Conservation (phyloP, 2,113 vertebrate genomes). For the Protobothrops flavoviridis region DNA sequence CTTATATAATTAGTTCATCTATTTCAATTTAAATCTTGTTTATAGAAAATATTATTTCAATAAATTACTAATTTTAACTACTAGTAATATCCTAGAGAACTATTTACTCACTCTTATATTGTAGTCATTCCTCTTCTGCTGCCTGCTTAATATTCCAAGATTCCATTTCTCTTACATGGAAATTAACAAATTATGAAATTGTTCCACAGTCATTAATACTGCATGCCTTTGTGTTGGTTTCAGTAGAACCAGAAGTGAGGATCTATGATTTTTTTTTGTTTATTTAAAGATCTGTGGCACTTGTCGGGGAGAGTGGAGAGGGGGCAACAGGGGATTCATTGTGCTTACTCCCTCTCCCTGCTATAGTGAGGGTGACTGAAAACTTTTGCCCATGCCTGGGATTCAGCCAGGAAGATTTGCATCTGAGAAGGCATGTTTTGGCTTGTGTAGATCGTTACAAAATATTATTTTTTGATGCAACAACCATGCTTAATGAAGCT, state of each 20-base stretch:
- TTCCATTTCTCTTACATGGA: background rate
- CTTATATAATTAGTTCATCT: background rate
- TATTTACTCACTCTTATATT: background rate
- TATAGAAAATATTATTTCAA: background rate
- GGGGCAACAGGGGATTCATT: background rate
- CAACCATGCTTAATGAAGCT: background rate
- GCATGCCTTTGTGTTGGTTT: background rate
- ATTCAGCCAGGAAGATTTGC: background rate
- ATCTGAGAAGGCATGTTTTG: background rate
- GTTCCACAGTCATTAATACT: background rate
- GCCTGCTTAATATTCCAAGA: background rate
- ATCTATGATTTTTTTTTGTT: background rate
- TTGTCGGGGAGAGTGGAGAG: background rate
- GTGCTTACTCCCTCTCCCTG: background rate
- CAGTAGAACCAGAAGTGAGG: background rate
- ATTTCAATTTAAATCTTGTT: background rate
- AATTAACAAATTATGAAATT: background rate
- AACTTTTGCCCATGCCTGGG: background rate
- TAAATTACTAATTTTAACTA: background rate
- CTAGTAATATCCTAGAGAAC: background rate
- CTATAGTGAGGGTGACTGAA: background rate
- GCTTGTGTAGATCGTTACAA: background rate
- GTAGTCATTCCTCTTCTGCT: background rate
- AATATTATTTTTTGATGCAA: background rate
- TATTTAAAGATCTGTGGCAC: background rate